Evolutionary conservation across 2,797 vertebrate species (phyloP), one percentile per base, ranked within the genome.

Genomic region (Sebastes kiyomatsui): DNA sequence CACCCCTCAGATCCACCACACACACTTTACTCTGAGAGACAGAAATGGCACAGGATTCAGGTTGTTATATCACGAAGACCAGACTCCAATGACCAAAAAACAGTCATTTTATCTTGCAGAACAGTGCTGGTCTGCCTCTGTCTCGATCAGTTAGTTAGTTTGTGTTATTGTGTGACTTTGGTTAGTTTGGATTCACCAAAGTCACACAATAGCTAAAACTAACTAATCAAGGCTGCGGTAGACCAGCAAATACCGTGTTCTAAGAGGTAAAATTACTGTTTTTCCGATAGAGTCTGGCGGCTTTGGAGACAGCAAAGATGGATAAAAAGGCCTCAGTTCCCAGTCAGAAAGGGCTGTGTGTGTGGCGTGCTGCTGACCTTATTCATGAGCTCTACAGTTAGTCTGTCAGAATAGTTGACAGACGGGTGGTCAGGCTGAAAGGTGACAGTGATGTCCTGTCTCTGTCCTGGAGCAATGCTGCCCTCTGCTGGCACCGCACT

Each of bases 381-480:
- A 85, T 94, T 95, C 2, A 93, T 95, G 77, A 99, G 94, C 82
- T 97, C 79, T 68, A 99, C 87, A 18, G 83, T 95, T 46, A 99
- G 94, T 27, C 22, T 67, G 90, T 97, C 97, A 0, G 94, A 96
- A 38, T 96, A 99, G 92, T 95, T 92, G 12, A 95, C 88, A 76
- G 97, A 97, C n/a, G 96, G 93, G 2, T 98, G 98, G 73, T 98
- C 97, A 0, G 98, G 97, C 27, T 95, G 96, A 93, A 99, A 99
- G 67, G 94, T 96, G 75, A 99, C 89, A 0, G 86, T 86, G 74
- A 99, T 89, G 72, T 97, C 96, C 82, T 95, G 96, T 27, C 75
- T 92, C 70, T 88, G 88, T 64, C 95, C 96, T 6, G 96, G 92
- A 27, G 85, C 78, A 28, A 99, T 92, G 83, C 92, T 67, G 74